phyloP scores from a whole-genome alignment of 1,140 invertebrate genomes.

The Platyscapa corneri region DNA sequence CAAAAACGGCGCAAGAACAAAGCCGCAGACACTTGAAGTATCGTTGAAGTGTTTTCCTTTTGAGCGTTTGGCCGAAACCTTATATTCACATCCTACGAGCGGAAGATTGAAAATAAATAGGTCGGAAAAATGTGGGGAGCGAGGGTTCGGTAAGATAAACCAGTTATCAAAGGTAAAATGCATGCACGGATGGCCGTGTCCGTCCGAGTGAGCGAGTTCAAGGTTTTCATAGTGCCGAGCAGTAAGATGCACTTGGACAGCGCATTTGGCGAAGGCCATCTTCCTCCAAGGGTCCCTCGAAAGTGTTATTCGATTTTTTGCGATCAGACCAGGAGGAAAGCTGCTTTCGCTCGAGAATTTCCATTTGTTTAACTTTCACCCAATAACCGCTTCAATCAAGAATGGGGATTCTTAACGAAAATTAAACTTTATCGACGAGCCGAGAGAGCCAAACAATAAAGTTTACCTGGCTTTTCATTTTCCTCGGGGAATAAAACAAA shows the following conservation, averaged over 20 bases:
- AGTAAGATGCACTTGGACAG: neutral
- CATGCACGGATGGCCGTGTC: neutral
- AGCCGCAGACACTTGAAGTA: neutral
- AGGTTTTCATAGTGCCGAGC: no score
- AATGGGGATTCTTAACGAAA: neutral
- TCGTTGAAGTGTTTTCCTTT: constrained; percentile 34
- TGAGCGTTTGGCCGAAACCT: constrained; percentile 52
- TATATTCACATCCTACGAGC: constrained; percentile 34
- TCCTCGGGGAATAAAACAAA: neutral
- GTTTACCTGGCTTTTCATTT: neutral
- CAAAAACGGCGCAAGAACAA: neutral
- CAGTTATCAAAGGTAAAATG: constrained; percentile 39
- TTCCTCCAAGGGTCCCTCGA: neutral
- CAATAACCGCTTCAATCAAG: neutral
- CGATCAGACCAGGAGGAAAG: neutral
- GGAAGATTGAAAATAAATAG: constrained; percentile 57
- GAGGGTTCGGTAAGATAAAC: constrained; percentile 10
- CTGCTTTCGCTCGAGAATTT: neutral
- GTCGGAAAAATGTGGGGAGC: constrained; percentile 52
- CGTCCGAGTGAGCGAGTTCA: no score
- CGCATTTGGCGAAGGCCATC: constrained; percentile 14
- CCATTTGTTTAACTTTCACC: neutral
- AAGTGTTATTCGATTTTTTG: neutral
- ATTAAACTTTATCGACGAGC: neutral
- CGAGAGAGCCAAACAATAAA: neutral